These are phyloP conservation scores for Leptopilina drosophilae DNA, from an alignment of 2,888 invertebrate species.

Conservation along the genomic window DNA sequence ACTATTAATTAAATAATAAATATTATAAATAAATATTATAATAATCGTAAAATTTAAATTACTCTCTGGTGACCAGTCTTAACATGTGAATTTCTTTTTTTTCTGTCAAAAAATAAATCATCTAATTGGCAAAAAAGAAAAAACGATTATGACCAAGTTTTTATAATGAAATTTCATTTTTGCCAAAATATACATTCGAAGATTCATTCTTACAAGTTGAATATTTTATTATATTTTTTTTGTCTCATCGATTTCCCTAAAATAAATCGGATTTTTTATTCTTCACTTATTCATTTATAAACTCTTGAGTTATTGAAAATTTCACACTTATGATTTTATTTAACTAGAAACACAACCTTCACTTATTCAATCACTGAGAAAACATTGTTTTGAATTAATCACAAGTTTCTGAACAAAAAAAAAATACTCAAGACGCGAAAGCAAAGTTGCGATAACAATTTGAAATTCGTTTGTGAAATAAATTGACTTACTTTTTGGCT, in stretches of 20 bases:
- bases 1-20: constrained; percentile 60
- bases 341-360: constrained; percentile 11
- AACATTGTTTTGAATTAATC: constrained; percentile 10
- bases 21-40: constrained; percentile 58
- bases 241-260: constrained; percentile 4
- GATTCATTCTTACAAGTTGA: background rate
- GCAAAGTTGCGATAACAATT: too few species aligned
- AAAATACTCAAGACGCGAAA: background rate
- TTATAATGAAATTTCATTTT: background rate
- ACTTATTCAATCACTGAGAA: constrained; percentile 13
- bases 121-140: constrained; percentile 16
- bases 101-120: constrained; percentile 44
- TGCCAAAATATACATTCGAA: background rate
- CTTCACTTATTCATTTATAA: background rate
- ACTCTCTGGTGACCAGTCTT: constrained; percentile 65
- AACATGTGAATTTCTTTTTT: constrained; percentile 51
- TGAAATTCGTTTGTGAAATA: too few species aligned
- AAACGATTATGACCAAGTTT: background rate
- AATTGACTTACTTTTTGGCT: too few species aligned
- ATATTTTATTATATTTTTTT: background rate
- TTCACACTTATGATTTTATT: background rate
- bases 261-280: constrained; percentile 16
- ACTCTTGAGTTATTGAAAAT: background rate
- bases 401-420: constrained; percentile 4
- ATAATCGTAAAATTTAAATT: constrained; percentile 54